A percentile compares a stretch with the other conserved stretches of the same genome.
Conservation (phyloP, 2,797 vertebrate species). For the Pitangus sulphuratus region DNA sequence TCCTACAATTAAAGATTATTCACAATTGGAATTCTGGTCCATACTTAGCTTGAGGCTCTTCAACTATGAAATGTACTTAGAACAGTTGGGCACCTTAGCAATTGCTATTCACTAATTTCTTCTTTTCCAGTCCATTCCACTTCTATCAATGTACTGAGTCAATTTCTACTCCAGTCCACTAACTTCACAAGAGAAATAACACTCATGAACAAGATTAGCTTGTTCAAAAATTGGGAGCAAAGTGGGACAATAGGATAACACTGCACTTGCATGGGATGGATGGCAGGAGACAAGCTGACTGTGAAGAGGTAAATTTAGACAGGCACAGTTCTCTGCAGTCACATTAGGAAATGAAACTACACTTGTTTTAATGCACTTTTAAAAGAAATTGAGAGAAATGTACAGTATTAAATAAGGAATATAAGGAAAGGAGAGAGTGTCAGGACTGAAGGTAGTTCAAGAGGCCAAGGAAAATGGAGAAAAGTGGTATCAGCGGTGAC, state of each 20-base stretch:
- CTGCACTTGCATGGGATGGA: background rate
- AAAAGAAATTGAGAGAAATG: background rate
- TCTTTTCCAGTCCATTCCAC: slow-evolving; percentile 13
- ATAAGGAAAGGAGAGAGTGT: background rate
- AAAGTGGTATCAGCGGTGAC: background rate
- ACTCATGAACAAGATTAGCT: background rate
- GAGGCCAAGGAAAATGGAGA: background rate
- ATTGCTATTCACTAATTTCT: background rate
- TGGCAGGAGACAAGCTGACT: background rate
- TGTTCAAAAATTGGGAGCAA: background rate
- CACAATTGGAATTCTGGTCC: background rate
- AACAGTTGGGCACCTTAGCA: background rate
- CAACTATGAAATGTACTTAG: slow-evolving; percentile 2
- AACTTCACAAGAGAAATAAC: slow-evolving; percentile 16
- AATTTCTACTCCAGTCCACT: background rate
- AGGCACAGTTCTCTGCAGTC: background rate
- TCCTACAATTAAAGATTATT: background rate
- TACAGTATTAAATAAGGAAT: background rate
- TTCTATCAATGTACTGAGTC: background rate
- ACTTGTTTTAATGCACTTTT: background rate
- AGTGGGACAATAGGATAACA: background rate
- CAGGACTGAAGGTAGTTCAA: background rate
- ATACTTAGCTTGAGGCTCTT: background rate
- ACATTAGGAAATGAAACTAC: background rate
- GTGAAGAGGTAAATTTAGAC: background rate